A percentile compares a stretch with the other conserved stretches of the same genome.
Evolutionary conservation across 2,888 invertebrate species (phyloP).

Genomic region (Mystacides longicornis): DNA sequence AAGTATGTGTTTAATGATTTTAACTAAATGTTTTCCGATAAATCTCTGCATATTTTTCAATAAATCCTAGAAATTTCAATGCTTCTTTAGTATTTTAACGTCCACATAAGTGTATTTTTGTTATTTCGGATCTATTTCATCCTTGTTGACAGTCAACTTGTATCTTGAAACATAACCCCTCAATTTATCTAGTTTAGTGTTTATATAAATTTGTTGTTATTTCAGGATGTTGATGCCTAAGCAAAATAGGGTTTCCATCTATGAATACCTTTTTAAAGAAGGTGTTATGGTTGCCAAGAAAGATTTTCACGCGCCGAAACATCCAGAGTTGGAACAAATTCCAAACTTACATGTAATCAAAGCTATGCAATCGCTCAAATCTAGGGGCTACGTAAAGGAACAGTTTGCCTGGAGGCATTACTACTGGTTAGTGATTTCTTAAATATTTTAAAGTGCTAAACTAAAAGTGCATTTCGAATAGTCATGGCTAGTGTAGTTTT

Average conservation of each 20-base stretch:
- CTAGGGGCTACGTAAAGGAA: slow-evolving; percentile 95
- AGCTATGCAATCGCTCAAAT: slow-evolving; percentile 93
- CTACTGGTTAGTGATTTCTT: slow-evolving; percentile 68
- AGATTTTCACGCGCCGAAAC: slow-evolving; percentile 96
- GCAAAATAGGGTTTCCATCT: slow-evolving; percentile 92
- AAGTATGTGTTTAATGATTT: slow-evolving; percentile 18
- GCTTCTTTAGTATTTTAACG: background rate
- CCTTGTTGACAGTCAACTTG: background rate
- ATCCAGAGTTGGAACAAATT: slow-evolving; percentile 89
- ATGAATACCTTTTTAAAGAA: slow-evolving; percentile 97
- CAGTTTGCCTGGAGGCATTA: slow-evolving; percentile 99
- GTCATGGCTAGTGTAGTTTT: too few relatives aligned
- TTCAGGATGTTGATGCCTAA: slow-evolving; percentile 99
- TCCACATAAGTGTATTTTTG: too few relatives aligned
- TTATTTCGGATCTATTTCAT: too few relatives aligned
- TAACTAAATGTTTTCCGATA: too few relatives aligned
- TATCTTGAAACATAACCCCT: background rate
- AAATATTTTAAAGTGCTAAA: background rate
- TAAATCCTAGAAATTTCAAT: background rate
- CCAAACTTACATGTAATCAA: slow-evolving; percentile 98
- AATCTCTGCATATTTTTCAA: background rate
- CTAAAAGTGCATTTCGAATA: background rate
- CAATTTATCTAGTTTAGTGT: background rate
- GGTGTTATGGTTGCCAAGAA: slow-evolving; percentile 99
- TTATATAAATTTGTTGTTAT: background rate